Conservation (phyloP, 2,797 vertebrate genomes). For the Kryptopterus vitreolus region DNA sequence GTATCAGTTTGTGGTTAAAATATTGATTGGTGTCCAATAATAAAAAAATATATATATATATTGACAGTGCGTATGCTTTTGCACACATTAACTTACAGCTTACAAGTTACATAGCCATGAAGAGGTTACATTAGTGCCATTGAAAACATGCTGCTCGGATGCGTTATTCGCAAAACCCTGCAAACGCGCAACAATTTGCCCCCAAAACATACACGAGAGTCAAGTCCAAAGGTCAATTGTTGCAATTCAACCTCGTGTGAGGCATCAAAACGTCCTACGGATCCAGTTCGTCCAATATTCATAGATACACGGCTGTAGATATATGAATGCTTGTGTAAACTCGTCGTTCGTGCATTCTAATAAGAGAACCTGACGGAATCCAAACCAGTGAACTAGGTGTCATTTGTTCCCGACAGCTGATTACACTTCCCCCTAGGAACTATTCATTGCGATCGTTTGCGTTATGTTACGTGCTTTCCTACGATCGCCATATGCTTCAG, state of each 20-base stretch:
- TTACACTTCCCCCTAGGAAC: too few species aligned
- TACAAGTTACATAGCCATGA: slow-evolving; percentile 11
- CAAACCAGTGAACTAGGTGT: background rate
- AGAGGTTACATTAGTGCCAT: background rate
- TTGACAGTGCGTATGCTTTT: background rate
- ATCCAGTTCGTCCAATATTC: background rate
- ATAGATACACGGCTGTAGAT: background rate
- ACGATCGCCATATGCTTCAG: background rate
- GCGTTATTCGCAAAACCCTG: background rate
- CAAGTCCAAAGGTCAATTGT: slow-evolving; percentile 21
- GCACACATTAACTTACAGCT: slow-evolving; percentile 3
- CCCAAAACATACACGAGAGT: background rate
- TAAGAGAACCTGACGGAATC: background rate
- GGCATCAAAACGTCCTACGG: background rate
- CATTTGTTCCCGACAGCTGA: background rate
- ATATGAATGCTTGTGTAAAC: too few species aligned
- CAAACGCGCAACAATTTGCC: background rate
- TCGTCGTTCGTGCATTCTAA: background rate
- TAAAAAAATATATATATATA: background rate
- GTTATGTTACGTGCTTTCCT: too few species aligned
- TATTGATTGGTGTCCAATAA: background rate
- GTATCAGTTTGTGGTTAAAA: slow-evolving; percentile 20
- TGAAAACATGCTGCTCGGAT: too few species aligned
- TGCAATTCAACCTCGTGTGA: background rate
- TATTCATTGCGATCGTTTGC: background rate